A percentile compares a stretch with the other conserved stretches of the same genome.
Evolutionary conservation across 2,888 invertebrate genomes (phyloP).

Genomic region (Bellardia pandia): DNA sequence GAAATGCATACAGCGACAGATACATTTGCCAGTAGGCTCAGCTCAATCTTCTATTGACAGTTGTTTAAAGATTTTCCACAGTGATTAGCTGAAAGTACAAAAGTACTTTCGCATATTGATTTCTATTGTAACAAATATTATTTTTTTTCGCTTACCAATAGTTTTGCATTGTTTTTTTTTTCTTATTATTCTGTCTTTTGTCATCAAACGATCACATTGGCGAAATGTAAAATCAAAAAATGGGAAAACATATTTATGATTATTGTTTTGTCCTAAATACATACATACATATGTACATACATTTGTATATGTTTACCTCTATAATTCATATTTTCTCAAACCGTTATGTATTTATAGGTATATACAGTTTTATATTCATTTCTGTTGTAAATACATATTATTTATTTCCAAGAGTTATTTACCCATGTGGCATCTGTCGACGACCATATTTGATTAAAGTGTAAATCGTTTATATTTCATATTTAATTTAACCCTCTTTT

Average conservation of each 20-base stretch:
- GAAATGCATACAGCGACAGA: slow-evolving; percentile 16
- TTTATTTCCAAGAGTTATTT: slow-evolving; percentile 45
- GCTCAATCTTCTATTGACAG: slow-evolving; percentile 22
- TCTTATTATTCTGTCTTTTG: slow-evolving; percentile 36
- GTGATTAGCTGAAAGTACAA: slow-evolving; percentile 70
- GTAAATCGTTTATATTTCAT: not conserved
- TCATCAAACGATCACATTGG: slow-evolving; percentile 27
- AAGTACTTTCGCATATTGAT: slow-evolving; percentile 43
- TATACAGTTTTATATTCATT: not conserved
- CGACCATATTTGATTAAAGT: slow-evolving; percentile 41
- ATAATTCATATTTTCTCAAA: slow-evolving; percentile 40
- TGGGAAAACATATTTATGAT: not conserved
- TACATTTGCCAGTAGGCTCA: not conserved
- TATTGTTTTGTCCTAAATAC: too few relatives aligned
- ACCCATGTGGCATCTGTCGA: slow-evolving; percentile 61
- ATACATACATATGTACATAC: not conserved
- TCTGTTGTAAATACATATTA: not conserved
- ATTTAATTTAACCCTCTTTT: slow-evolving; percentile 45
- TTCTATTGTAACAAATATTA: slow-evolving; percentile 50
- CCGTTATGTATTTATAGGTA: slow-evolving; percentile 24
- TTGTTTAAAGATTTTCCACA: slow-evolving; percentile 71
- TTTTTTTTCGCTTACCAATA: slow-evolving; percentile 20
- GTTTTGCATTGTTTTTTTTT: not conserved
- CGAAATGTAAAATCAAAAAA: slow-evolving; percentile 19
- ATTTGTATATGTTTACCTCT: not conserved